These are phyloP conservation scores for Cynopterus brachyotis DNA, from an alignment of 2,113 vertebrate genomes.

Conservation along the genomic window DNA sequence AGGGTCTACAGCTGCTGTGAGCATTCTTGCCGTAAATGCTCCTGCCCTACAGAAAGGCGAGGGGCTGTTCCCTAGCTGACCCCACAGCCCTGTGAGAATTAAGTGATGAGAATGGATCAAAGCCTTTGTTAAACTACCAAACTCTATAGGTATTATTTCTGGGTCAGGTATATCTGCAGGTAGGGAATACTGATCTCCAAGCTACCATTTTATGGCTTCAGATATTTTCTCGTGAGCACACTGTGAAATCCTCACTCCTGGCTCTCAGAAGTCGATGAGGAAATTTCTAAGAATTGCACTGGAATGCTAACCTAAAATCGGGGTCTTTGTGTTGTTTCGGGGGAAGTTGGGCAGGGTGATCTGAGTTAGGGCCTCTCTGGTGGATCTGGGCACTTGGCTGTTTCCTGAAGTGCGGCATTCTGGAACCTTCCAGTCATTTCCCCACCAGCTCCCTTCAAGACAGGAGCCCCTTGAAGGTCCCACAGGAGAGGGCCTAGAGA, in stretches of 20 bases:
- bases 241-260: not conserved
- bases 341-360: not conserved
- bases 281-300: not conserved
- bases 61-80: not conserved
- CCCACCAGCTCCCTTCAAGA: not conserved
- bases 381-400: not conserved
- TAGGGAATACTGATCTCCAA: not conserved
- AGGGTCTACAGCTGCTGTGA: rapidly evolving
- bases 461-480: not conserved
- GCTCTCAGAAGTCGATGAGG: no score
- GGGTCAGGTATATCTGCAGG: not conserved
- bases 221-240: not conserved
- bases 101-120: not conserved
- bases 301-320: not conserved
- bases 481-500: not conserved
- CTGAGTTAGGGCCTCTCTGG: not conserved
- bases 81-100: not conserved
- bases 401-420: not conserved
- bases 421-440: not conserved
- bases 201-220: not conserved
- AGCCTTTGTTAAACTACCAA: not conserved
- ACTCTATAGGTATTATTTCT: not conserved
- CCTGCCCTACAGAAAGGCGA: not conserved
- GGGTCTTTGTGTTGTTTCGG: not conserved
- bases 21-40: not conserved